Percentiles rank a stretch among this genome's conserved stretches.
Evolutionary conservation across 1,140 invertebrate genomes (phyloP).

Genomic region (Eurosta solidaginis): DNA sequence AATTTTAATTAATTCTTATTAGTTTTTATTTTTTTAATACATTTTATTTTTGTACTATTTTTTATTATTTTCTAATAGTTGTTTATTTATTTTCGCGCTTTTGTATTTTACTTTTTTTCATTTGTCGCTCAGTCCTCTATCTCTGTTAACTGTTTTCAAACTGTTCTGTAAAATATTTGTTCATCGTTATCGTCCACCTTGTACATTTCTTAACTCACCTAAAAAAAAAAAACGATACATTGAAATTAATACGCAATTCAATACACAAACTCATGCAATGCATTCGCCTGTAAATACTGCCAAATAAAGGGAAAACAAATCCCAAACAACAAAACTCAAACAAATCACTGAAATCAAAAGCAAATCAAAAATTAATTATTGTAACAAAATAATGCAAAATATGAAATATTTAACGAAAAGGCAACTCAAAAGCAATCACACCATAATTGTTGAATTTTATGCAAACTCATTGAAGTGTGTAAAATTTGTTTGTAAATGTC

Average conservation of each 20-base stretch:
- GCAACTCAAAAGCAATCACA: not conserved
- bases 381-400: constrained; percentile 18
- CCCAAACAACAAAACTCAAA: constrained; percentile 41
- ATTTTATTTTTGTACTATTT: not conserved
- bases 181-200: constrained; percentile 25
- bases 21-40: not conserved
- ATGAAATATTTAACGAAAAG: constrained; percentile 37
- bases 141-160: constrained; percentile 30
- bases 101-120: not conserved
- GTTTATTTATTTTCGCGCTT: not conserved
- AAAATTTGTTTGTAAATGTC: constrained; percentile 25
- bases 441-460: not conserved
- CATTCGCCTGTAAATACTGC: constrained; percentile 55
- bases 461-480: not conserved
- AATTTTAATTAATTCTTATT: too few species aligned
- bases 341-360: constrained; percentile 40
- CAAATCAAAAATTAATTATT: constrained; percentile 35
- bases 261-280: constrained; percentile 45
- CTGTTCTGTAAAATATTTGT: not conserved
- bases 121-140: constrained; percentile 26
- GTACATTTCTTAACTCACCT: constrained; percentile 44
- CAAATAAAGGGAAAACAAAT: constrained; percentile 36
- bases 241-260: constrained; percentile 40
- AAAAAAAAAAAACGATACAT: constrained; percentile 46
- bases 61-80: not conserved